Percentiles rank a stretch among this genome's conserved stretches.
Conservation (phyloP, 1,140 invertebrate species). For the Nilaparvata lugens region DNA sequence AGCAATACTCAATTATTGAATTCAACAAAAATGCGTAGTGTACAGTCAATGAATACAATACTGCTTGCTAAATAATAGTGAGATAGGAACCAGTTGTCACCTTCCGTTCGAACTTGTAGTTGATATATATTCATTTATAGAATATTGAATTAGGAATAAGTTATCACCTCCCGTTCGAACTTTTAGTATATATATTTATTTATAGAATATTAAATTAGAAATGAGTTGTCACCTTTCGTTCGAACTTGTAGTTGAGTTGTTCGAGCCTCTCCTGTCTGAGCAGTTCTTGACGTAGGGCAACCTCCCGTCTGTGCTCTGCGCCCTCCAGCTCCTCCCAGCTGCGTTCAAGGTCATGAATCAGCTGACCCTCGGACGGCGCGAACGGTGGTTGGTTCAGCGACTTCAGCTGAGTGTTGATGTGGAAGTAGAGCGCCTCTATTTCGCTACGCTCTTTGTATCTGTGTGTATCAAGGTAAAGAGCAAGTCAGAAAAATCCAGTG, state of each 20-base stretch:
- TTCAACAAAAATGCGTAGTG: too few species aligned
- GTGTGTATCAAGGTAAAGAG: not conserved
- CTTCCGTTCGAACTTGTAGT: too few species aligned
- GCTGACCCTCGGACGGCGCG: conserved; percentile 80
- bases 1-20: too few species aligned
- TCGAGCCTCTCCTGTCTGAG: conserved; percentile 88
- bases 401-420: conserved; percentile 93
- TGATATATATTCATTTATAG: too few species aligned
- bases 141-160: too few species aligned
- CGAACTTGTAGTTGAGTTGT: conserved; percentile 92
- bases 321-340: conserved; percentile 89
- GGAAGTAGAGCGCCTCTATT: conserved; percentile 93
- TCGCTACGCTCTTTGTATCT: conserved; percentile 93
- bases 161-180: too few species aligned
- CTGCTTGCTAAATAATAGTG: too few species aligned
- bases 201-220: too few species aligned
- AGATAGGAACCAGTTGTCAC: too few species aligned
- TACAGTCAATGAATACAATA: too few species aligned
- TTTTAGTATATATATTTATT: too few species aligned
- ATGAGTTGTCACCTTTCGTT: conserved; percentile 78
- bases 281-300: conserved; percentile 84
- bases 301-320: conserved; percentile 89
- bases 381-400: conserved; percentile 85
- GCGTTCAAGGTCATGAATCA: conserved; percentile 85
- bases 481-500: too few species aligned